Conservation (phyloP, 2,113 vertebrate species). For the Malurus alboscapulatus region DNA sequence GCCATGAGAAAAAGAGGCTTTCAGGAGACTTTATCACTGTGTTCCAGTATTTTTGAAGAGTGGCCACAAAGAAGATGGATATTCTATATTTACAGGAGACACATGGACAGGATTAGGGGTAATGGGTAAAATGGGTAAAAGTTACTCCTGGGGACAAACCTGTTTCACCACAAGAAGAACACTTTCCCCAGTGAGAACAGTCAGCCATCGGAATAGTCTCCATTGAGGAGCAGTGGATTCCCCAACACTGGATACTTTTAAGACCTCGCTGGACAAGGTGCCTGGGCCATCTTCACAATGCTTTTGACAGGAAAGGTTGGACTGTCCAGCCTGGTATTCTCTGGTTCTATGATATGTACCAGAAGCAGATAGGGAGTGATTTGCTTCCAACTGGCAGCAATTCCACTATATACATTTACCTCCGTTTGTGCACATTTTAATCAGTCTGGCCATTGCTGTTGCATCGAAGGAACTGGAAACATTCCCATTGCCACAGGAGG, state of each 20-base stretch:
- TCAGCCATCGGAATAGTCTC: neutral
- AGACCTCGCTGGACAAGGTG: neutral
- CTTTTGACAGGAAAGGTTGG: neutral
- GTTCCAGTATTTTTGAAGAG: neutral
- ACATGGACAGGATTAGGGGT: neutral
- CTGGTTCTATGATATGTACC: neutral
- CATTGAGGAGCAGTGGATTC: neutral
- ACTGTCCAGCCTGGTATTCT: neutral
- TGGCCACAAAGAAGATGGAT: neutral
- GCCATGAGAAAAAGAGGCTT: neutral
- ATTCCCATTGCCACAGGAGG: slow-evolving; percentile 12
- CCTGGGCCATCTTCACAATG: neutral
- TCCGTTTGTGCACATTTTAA: neutral
- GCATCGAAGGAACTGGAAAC: neutral
- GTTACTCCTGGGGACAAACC: neutral
- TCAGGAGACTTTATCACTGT: fast-evolving
- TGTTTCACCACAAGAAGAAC: neutral
- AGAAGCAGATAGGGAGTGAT: neutral
- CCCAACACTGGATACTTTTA: neutral
- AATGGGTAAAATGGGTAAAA: neutral
- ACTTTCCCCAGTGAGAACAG: neutral
- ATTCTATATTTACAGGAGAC: neutral
- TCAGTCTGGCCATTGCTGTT: neutral
- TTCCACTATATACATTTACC: neutral
- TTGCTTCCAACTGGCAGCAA: neutral